Conservation (phyloP, 1,140 invertebrate species). For the Dendroctonus ponderosae region DNA sequence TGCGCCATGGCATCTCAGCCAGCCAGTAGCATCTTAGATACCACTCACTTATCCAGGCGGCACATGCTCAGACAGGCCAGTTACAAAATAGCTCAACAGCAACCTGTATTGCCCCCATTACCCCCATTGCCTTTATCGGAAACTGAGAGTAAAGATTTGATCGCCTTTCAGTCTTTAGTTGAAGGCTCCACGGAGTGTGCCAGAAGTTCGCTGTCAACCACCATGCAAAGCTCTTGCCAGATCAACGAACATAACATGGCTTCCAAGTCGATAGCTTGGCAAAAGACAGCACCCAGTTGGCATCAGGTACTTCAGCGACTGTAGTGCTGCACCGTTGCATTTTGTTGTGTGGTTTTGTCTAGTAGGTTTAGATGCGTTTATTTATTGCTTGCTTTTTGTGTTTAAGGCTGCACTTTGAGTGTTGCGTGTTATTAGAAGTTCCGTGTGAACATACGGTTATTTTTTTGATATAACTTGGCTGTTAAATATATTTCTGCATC, state of each 20-base stretch:
- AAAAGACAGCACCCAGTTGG: constrained; percentile 47
- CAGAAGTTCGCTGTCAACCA: constrained; percentile 57
- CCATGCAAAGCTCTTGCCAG: constrained; percentile 60
- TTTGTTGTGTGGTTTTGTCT: constrained; percentile 25
- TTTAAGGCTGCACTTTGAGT: no score
- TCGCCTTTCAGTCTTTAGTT: constrained; percentile 57
- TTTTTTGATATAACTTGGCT: no score
- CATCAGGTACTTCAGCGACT: constrained; percentile 50
- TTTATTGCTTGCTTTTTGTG: constrained; percentile 19
- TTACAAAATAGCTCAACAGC: constrained; percentile 75
- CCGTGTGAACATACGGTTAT: no score
- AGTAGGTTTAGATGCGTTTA: constrained; percentile 36
- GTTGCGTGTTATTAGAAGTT: no score
- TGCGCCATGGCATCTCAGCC: constrained; percentile 60
- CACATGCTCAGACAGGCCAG: constrained; percentile 76
- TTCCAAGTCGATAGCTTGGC: constrained; percentile 37
- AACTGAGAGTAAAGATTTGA: constrained; percentile 59
- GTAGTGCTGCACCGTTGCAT: constrained; percentile 34
- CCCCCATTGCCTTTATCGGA: constrained; percentile 55
- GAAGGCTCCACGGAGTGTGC: constrained; percentile 54
- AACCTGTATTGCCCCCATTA: constrained; percentile 59
- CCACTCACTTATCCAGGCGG: constrained; percentile 55
- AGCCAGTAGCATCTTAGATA: constrained; percentile 44
- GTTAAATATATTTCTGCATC: no score
- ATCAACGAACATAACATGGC: constrained; percentile 53